Conservation (phyloP, 2,113 vertebrate genomes). For the Triplophysa dalaica region DNA sequence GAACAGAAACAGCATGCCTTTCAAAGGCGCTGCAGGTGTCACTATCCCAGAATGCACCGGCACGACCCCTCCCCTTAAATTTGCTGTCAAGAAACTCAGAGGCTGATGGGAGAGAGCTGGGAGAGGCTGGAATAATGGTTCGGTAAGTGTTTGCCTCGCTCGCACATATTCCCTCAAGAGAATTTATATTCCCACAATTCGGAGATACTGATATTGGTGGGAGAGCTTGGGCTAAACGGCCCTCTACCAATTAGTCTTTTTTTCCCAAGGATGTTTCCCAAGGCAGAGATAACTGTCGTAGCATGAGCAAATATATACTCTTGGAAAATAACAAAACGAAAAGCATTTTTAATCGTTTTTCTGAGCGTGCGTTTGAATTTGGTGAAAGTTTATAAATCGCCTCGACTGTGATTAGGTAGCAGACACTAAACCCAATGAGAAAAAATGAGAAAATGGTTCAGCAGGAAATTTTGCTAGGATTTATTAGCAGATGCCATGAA, state of each 20-base stretch:
- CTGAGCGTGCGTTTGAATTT: slow-evolving; percentile 29
- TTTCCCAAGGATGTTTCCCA: slow-evolving; percentile 55
- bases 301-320: slow-evolving; percentile 32
- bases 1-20: slow-evolving; percentile 52
- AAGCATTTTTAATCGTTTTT: slow-evolving; percentile 32
- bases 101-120: slow-evolving; percentile 55
- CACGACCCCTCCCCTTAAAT: slow-evolving; percentile 45
- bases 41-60: slow-evolving; percentile 46
- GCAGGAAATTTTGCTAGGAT: neutral
- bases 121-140: slow-evolving; percentile 78
- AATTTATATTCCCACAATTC: slow-evolving; percentile 60
- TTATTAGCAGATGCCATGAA: neutral
- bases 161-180: slow-evolving; percentile 79
- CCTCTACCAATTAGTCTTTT: slow-evolving; percentile 56
- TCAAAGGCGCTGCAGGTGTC: slow-evolving; percentile 55
- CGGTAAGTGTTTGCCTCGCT: slow-evolving; percentile 81
- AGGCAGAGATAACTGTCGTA: slow-evolving; percentile 35
- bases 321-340: slow-evolving; percentile 8
- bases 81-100: slow-evolving; percentile 46
- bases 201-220: slow-evolving; percentile 86
- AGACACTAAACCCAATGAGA: neutral
- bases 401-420: neutral
- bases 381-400: neutral
- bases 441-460: neutral
- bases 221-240: slow-evolving; percentile 58